Conservation (phyloP, 2,113 vertebrate species). For the Puma concolor region DNA sequence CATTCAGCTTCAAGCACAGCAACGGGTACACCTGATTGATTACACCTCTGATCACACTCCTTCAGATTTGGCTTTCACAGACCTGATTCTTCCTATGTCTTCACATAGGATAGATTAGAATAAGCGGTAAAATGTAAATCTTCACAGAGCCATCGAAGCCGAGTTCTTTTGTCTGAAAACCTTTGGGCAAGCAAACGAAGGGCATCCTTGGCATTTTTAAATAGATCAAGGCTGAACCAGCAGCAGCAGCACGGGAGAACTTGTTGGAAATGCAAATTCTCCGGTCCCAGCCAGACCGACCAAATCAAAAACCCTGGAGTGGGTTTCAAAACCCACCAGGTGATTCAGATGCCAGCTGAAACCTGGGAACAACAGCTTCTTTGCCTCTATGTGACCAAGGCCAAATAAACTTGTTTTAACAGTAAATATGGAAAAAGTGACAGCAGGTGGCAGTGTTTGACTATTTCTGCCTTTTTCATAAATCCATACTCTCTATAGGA, state of each 20-base stretch:
- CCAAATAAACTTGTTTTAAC: neutral
- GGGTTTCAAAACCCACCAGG: neutral
- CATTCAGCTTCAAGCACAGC: neutral
- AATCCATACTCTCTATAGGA: accelerated
- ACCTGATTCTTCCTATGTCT: neutral
- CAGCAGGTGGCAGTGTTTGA: slow-evolving; percentile 82
- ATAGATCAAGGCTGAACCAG: neutral
- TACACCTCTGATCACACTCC: neutral
- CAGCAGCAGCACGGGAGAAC: neutral
- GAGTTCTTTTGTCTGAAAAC: neutral
- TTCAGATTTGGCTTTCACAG: neutral
- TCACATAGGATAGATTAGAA: neutral
- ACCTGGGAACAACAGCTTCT: neutral
- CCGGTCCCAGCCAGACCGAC: neutral
- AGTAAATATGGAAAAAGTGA: neutral
- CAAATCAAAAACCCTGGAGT: neutral
- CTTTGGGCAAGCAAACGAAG: neutral
- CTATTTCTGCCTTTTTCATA: neutral
- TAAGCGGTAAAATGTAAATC: neutral
- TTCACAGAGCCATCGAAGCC: neutral
- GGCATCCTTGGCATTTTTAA: neutral
- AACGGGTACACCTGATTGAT: neutral
- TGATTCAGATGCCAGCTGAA: neutral
- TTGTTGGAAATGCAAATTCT: neutral
- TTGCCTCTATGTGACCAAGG: accelerated